Base-by-base conservation (phyloP, 2,113 vertebrate species). In the Hippocampus abdominalis region DNA sequence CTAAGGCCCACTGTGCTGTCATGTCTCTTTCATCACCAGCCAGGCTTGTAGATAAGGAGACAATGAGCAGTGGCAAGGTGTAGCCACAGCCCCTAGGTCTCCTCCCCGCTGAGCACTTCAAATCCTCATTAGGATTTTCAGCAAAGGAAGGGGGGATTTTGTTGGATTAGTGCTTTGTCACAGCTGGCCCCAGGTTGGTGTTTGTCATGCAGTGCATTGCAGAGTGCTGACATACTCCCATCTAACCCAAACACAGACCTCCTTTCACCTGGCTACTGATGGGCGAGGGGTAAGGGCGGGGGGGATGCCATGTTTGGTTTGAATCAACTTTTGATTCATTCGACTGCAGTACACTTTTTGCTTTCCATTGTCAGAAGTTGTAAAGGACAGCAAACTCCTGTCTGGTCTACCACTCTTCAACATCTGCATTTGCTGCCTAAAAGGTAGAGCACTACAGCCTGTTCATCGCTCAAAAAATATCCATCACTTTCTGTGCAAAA, bases 71-170 rank as follows among this genome's bases (percentile, higher is more conserved):
- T 87, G 78, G 89, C 84, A 90, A 91, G 88, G 87, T 93, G 73
- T 81, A 86, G 89, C 86, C 91, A 79, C 76, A 80, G 65, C 78
- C 66, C 82, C 85, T 51, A 79, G 84, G 81, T 71, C 82, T 81
- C 87, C 88, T 82, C 82, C 77, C 83, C 81, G 88, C 89, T 74
- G 85, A 85, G 81, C 81, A 81, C 78, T 90, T 86, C 88, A 91
- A 85, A 88, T 94, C 84, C 83, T 91, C 89, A 89, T 91, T 91
- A 90, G 90, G 90, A 90, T 90, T 92, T 91, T 86, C 86, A 86
- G 89, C 86, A 89, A 90, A 92, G 90, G 90, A 90, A 51, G 49
- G 77, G 75, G 83, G 90, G 89, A 91, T 89, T 91, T 91, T 82
- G 78, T 64, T 87, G 84, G 86, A 89, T 93, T 93, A 94, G 86